Evolutionary conservation across 1,140 invertebrate species (phyloP).

Genomic region (Drosophila paulistorum): DNA sequence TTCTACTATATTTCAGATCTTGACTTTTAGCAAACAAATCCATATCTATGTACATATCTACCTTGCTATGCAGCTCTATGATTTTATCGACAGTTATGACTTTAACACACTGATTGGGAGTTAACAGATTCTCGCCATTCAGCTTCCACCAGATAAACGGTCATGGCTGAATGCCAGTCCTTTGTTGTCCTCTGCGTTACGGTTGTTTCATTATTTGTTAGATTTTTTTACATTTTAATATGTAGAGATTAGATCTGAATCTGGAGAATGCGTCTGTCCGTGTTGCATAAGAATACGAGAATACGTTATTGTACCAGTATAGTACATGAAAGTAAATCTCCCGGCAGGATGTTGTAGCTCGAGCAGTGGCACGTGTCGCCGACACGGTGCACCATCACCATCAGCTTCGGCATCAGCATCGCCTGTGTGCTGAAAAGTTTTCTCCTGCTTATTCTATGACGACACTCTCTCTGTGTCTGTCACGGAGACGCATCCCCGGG

Average conservation of each 20-base stretch:
- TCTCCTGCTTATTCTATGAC: constrained; percentile 20
- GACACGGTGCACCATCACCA: constrained; percentile 26
- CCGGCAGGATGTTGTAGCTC: constrained; percentile 50
- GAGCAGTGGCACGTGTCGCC: constrained; percentile 39
- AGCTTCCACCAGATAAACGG: neutral
- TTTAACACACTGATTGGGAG: neutral
- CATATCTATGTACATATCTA: too few species aligned
- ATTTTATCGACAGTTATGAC: constrained; percentile 1
- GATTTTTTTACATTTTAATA: constrained; percentile 53
- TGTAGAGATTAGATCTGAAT: constrained; percentile 64
- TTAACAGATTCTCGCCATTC: neutral
- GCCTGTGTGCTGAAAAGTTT: constrained; percentile 31
- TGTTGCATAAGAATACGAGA: constrained; percentile 12
- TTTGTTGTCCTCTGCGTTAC: constrained; percentile 1
- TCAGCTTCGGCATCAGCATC: neutral
- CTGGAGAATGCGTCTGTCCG: constrained; percentile 22
- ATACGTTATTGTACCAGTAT: constrained; percentile 31
- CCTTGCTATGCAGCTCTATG: neutral
- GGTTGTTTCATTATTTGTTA: constrained; percentile 21
- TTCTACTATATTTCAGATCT: neutral
- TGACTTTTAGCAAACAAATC: neutral
- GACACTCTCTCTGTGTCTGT: constrained; percentile 2
- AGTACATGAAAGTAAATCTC: constrained; percentile 52
- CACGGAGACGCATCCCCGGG: constrained; percentile 10
- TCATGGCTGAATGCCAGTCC: neutral